Conservation (phyloP, 1,140 invertebrate genomes). For the Archivesica marissinica region DNA sequence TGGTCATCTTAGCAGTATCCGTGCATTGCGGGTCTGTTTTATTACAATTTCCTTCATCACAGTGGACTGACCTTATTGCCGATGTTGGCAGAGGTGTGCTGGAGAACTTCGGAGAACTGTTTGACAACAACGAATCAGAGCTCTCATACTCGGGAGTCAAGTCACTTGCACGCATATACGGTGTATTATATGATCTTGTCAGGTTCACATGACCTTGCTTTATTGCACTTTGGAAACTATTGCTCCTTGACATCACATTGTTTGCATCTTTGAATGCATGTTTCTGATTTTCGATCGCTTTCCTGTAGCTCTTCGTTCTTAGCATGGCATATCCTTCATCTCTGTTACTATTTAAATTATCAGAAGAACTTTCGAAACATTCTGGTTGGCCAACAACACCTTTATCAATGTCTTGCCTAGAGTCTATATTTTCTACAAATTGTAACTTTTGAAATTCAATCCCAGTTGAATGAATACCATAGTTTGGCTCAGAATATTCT, state of each 20-base stretch:
- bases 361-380: too few relatives aligned
- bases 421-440: not conserved
- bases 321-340: constrained; percentile 6
- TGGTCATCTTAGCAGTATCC: not conserved
- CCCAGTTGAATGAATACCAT: not conserved
- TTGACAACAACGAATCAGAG: not conserved
- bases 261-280: not conserved
- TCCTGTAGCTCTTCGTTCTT: constrained; percentile 39
- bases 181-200: not conserved
- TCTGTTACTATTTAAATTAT: not conserved
- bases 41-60: not conserved
- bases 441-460: not conserved
- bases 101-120: constrained; percentile 30
- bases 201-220: constrained; percentile 26
- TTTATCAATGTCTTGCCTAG: not conserved
- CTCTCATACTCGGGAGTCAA: constrained; percentile 30
- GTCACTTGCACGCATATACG: not conserved
- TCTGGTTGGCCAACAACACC: not conserved
- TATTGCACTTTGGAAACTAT: constrained; percentile 50
- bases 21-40: not conserved
- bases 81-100: constrained; percentile 34
- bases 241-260: not conserved
- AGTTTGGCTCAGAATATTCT: not conserved
- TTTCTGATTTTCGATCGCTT: constrained; percentile 31
- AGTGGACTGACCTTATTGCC: not conserved